These are phyloP conservation scores for Pelobates cultripes DNA, from an alignment of 2,797 vertebrate species.

Conservation along the genomic window DNA sequence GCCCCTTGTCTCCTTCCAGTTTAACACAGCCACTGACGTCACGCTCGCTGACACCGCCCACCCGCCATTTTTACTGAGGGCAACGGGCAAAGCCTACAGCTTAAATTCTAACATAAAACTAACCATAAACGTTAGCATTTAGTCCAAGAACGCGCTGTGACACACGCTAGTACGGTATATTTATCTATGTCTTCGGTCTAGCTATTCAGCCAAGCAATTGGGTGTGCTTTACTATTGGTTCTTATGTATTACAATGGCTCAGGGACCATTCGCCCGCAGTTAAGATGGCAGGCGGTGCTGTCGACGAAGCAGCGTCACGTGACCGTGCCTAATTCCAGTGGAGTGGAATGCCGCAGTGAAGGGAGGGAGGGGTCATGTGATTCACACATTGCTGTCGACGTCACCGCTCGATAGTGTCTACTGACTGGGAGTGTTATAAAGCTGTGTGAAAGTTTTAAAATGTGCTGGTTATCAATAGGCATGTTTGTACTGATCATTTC, in stretches of 20 bases:
- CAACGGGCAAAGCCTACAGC: background rate
- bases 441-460: too few relatives aligned
- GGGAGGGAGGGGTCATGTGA: conserved; percentile 27
- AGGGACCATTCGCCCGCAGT: background rate
- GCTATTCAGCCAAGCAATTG: too few relatives aligned
- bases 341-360: conserved; percentile 31
- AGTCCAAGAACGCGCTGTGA: too few relatives aligned
- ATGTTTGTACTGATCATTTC: too few relatives aligned
- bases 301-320: background rate
- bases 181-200: too few relatives aligned
- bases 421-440: too few relatives aligned
- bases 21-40: conserved; percentile 20
- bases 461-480: too few relatives aligned
- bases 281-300: conserved; percentile 1
- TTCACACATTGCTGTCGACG: background rate
- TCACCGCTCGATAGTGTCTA: background rate
- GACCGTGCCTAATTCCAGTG: background rate
- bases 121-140: too few relatives aligned
- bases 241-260: too few relatives aligned
- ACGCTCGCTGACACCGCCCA: background rate
- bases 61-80: background rate
- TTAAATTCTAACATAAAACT: too few relatives aligned
- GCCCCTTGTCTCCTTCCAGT: conserved; percentile 9
- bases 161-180: too few relatives aligned
- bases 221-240: too few relatives aligned